Conservation (phyloP, 1,140 invertebrate genomes). For the Macrobrachium nipponense region DNA sequence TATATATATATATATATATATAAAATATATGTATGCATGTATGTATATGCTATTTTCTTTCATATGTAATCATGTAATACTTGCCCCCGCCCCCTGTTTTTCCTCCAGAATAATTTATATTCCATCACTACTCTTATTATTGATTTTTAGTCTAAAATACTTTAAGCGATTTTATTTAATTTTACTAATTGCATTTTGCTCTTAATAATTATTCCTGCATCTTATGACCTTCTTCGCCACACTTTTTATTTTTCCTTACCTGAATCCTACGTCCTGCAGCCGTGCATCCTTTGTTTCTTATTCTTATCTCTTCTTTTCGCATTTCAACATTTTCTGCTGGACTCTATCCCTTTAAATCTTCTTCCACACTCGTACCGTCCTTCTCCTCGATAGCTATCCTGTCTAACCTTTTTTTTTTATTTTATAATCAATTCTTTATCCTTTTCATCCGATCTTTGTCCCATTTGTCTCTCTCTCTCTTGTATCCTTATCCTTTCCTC, state of each 20-base stretch:
- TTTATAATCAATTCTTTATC: too few species aligned
- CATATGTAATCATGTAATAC: too few species aligned
- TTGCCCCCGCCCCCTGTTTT: too few species aligned
- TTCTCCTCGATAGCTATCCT: neutral
- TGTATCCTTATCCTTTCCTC: slow-evolving; percentile 32
- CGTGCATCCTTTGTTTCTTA: too few species aligned
- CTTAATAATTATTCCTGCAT: neutral
- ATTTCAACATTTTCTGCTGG: too few species aligned
- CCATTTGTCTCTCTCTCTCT: neutral
- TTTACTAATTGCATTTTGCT: neutral
- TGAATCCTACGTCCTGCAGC: too few species aligned
- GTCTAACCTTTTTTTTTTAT: neutral
- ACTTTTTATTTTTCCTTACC: too few species aligned
- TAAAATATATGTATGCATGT: neutral
- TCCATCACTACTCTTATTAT: too few species aligned
- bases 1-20: neutral
- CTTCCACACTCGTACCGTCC: neutral
- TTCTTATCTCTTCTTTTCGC: too few species aligned
- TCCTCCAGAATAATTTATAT: too few species aligned
- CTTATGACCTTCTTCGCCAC: too few species aligned
- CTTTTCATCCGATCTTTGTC: slow-evolving; percentile 1
- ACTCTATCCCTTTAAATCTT: neutral
- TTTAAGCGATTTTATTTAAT: neutral
- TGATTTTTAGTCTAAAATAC: too few species aligned
- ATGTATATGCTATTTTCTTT: neutral